A percentile compares a stretch with the other conserved stretches of the same genome.
phyloP scores from a whole-genome alignment of 92 coral and sea anemone genomes.

The Phenganax stokvisi region DNA sequence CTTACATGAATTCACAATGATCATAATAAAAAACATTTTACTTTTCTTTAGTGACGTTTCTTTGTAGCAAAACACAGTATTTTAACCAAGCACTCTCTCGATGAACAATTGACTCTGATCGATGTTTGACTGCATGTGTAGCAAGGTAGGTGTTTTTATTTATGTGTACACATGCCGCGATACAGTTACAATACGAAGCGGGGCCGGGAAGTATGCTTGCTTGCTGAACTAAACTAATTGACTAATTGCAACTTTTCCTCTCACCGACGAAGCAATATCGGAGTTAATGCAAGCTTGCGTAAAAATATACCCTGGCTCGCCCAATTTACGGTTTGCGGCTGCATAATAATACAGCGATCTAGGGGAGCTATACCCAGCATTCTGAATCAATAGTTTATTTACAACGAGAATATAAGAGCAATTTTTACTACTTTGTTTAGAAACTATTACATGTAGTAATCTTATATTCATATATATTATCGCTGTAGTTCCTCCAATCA shows the following conservation, averaged over 20 bases:
- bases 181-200: slow-evolving; percentile 43
- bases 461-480: too few species aligned
- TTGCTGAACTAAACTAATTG: slow-evolving; percentile 10
- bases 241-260: slow-evolving; percentile 20
- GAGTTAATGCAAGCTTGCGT: not conserved
- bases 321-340: slow-evolving; percentile 27
- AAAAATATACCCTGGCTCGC: slow-evolving; percentile 6
- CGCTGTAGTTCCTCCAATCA: too few species aligned
- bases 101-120: too few species aligned
- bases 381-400: slow-evolving; percentile 23
- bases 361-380: slow-evolving; percentile 16
- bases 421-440: too few species aligned
- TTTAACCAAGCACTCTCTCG: not conserved
- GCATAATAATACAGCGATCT: slow-evolving; percentile 21
- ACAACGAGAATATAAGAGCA: too few species aligned
- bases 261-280: slow-evolving; percentile 20
- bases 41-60: not conserved
- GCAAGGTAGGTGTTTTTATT: slow-evolving; percentile 31
- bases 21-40: slow-evolving; percentile 28
- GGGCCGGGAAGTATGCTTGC: slow-evolving; percentile 11
- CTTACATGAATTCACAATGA: slow-evolving; percentile 34
- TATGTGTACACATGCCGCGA: slow-evolving; percentile 34
- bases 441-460: too few species aligned
- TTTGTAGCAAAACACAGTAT: not conserved
- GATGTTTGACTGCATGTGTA: not conserved